These are phyloP conservation scores for Nomada ruficornis DNA, from an alignment of 2,888 invertebrate genomes.

Conservation along the genomic window DNA sequence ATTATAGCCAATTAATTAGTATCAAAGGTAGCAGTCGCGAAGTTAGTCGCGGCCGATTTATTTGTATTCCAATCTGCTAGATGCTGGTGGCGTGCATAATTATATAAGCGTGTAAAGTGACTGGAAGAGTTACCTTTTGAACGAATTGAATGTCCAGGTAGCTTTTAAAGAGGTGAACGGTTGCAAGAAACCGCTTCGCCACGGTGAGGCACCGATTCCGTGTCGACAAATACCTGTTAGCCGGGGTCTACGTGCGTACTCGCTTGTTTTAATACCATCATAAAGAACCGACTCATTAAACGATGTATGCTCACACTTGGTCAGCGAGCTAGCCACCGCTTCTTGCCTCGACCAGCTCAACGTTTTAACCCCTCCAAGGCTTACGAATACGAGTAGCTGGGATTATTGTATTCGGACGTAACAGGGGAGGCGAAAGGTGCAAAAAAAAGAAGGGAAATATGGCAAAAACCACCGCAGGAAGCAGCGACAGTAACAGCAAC, in stretches of 20 bases:
- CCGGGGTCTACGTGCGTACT: constrained; percentile 53
- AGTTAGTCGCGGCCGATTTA: too few relatives aligned
- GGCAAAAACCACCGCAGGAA: constrained; percentile 20
- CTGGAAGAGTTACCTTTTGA: not conserved
- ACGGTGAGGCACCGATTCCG: constrained; percentile 42
- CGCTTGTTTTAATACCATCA: constrained; percentile 76
- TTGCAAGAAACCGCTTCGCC: constrained; percentile 3
- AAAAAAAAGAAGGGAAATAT: constrained; percentile 17
- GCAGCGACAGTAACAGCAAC: not conserved
- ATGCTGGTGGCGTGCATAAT: too few relatives aligned
- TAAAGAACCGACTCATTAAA: constrained; percentile 74
- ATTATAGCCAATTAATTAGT: not conserved
- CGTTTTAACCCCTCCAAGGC: constrained; percentile 55
- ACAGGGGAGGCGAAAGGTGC: constrained; percentile 11
- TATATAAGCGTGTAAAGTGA: too few relatives aligned
- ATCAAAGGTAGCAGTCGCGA: too few relatives aligned
- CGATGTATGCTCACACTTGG: constrained; percentile 75
- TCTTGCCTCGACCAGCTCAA: not conserved
- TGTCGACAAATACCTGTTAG: constrained; percentile 61
- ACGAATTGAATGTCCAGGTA: constrained; percentile 16
- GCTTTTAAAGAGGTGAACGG: not conserved
- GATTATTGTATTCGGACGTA: constrained; percentile 71
- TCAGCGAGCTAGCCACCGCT: not conserved
- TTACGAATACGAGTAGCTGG: constrained; percentile 65
- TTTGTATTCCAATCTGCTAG: too few relatives aligned